Base-by-base conservation (phyloP, 2,888 invertebrate species). In the Diogma glabrata region DNA sequence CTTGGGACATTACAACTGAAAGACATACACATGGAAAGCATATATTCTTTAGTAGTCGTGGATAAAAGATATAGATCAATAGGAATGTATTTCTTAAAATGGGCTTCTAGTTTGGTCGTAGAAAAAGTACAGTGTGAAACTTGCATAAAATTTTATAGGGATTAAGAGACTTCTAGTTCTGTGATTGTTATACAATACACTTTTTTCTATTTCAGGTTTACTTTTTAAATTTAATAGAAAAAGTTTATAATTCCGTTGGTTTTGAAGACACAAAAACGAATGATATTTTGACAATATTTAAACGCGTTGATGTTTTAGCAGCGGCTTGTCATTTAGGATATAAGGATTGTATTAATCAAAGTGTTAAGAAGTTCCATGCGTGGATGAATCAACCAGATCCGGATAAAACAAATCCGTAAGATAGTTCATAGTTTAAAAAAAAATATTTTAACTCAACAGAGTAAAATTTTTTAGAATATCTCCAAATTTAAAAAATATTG, bases 251-350 rank as follows among this genome's bases (percentile, higher is more conserved):
- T 10, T 78, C 81, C 53, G 73, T 84, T 0, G 85, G 86, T 1
- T 87, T 87, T 69, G 74, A 75, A 12, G 81, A 84, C 56, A 71
- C 71, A 1, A 63, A 72, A 0, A 76, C 79, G 22, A 59, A 57
- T 17, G 63, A 62, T 50, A 82, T 86, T 56, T 70, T 88, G 49
- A 75, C 77, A 3, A 76, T 84, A 1, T 82, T 84, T 60, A 83
- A 82, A 55, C 73, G 88, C 1, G 77, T 80, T 7, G 83, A 85
- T 56, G 73, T 88, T 17, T 67, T 89, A 8, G 76, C 75, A 46
- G 82, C 84, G 64, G 86, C 88, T 0, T 91, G 91, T 57, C 76
- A 77, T 55, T 75, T 88, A 54, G 87, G 84, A 16, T 80, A 84
- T 53, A 72, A 75, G 6, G 81, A 81, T 59, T 91, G 91, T 61